phyloP scores from a whole-genome alignment of 2,113 vertebrate species.

The Ranitomeya variabilis region DNA sequence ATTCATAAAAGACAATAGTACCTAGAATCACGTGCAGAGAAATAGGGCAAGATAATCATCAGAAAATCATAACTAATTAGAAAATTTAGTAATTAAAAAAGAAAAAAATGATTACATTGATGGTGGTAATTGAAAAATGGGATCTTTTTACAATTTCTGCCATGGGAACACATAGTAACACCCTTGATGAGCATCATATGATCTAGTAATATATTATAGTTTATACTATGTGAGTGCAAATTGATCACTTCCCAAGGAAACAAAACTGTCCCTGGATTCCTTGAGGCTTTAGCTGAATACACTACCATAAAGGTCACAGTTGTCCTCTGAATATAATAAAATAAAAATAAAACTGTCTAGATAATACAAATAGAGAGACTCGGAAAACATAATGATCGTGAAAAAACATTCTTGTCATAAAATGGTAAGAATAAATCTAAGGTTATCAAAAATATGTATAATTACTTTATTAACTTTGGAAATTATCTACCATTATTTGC shows the following conservation, averaged over 20 bases:
- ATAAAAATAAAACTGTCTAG: not conserved
- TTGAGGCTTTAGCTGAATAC: not conserved
- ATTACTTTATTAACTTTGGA: not conserved
- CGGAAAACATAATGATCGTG: not conserved
- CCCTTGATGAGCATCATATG: not conserved
- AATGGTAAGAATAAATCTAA: not conserved
- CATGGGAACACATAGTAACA: too few species aligned
- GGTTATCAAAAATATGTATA: not conserved
- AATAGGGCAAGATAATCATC: too few species aligned
- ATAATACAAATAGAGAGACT: not conserved
- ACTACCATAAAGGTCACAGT: not conserved
- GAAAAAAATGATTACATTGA: too few species aligned
- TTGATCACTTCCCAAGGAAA: not conserved
- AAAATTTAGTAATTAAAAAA: too few species aligned
- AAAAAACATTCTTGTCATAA: not conserved
- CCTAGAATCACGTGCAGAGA: too few species aligned
- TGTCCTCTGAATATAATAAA: not conserved
- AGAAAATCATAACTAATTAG: too few species aligned
- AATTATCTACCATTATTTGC: not conserved
- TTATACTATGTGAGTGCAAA: not conserved
- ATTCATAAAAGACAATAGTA: too few species aligned
- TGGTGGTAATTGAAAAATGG: too few species aligned
- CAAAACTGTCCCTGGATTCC: not conserved
- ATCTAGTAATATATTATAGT: not conserved
- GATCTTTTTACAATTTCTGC: too few species aligned